Evolutionary conservation across 2,888 invertebrate species (phyloP).

Genomic region (Nesidiocoris tenuis): DNA sequence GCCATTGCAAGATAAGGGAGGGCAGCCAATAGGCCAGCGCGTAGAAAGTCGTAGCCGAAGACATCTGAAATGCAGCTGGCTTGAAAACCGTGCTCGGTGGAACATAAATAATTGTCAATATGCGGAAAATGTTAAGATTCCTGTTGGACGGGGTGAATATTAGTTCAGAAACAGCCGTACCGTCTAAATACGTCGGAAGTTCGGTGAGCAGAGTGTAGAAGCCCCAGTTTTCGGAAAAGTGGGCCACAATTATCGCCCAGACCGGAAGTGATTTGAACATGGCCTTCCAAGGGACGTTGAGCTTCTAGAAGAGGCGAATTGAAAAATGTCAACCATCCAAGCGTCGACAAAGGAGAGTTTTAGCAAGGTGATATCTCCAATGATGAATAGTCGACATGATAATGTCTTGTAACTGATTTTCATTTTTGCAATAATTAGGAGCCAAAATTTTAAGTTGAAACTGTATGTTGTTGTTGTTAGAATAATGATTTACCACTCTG

Average conservation of each 20-base stretch:
- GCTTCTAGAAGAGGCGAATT: slow-evolving; percentile 47
- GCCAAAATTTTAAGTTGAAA: no score
- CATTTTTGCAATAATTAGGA: no score
- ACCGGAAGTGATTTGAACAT: slow-evolving; percentile 54
- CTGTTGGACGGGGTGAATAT: no score
- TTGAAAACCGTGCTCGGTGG: neutral
- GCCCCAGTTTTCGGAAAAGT: slow-evolving; percentile 56
- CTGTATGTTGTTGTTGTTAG: no score
- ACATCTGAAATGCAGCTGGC: slow-evolving; percentile 50
- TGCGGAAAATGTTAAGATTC: no score
- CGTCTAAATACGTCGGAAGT: slow-evolving; percentile 55
- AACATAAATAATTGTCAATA: neutral
- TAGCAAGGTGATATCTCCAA: neutral
- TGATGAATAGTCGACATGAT: no score
- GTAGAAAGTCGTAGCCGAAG: slow-evolving; percentile 52
- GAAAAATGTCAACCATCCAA: neutral
- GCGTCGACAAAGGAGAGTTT: neutral
- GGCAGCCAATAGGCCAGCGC: slow-evolving; percentile 59
- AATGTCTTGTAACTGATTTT: no score
- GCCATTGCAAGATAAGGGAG: slow-evolving; percentile 61
- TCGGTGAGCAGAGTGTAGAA: slow-evolving; percentile 57
- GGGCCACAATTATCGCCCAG: slow-evolving; percentile 55
- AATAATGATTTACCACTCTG: slow-evolving; percentile 37
- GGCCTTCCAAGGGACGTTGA: slow-evolving; percentile 54
- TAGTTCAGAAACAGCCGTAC: no score